Conservation (phyloP, 2,113 vertebrate genomes). For the Passerina amoena region DNA sequence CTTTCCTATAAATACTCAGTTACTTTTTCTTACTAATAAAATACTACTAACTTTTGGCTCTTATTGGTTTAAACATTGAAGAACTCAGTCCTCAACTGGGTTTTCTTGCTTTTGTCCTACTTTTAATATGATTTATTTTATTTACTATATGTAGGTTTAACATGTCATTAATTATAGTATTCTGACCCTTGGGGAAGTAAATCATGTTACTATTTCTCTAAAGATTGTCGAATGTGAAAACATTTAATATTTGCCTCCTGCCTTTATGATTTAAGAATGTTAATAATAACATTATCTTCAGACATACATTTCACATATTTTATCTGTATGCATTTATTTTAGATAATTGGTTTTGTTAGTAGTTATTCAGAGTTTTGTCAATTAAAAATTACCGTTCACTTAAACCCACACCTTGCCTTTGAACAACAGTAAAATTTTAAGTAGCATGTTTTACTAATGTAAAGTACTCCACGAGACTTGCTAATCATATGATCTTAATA, state of each 20-base stretch:
- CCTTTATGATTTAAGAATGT: background rate
- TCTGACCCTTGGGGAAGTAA: background rate
- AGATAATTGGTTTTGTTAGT: background rate
- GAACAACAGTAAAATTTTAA: background rate
- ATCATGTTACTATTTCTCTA: background rate
- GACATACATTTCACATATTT: background rate
- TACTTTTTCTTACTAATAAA: background rate
- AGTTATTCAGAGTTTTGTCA: background rate
- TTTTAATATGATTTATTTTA: background rate
- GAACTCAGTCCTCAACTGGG: background rate
- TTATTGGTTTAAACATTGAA: background rate
- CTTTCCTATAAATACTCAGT: background rate
- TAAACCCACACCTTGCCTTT: background rate
- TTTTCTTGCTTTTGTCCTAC: background rate
- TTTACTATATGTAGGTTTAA: background rate
- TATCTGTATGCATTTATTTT: background rate
- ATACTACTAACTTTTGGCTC: background rate
- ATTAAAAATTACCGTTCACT: background rate
- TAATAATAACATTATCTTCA: background rate
- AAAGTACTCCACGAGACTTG: conserved; percentile 4
- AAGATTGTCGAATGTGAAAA: background rate
- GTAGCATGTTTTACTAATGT: background rate
- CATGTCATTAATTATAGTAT: background rate
- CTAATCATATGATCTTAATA: background rate
- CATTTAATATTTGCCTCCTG: background rate